These are phyloP conservation scores for Proteles cristata DNA, from an alignment of 2,113 vertebrate species.

Conservation along the genomic window DNA sequence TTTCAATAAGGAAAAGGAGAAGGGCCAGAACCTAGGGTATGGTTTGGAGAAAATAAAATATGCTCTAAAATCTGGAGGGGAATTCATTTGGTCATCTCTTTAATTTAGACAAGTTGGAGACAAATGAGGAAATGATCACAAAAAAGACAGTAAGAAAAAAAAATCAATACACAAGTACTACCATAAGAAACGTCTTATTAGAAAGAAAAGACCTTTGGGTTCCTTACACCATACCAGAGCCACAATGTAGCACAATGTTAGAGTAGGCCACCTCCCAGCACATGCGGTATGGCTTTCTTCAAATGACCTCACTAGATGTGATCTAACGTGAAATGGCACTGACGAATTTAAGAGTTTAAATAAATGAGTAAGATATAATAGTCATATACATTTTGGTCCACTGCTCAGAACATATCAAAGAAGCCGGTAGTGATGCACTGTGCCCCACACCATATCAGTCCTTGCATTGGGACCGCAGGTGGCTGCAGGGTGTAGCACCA, in stretches of 20 bases:
- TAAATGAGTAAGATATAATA: not conserved
- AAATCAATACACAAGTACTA: not conserved
- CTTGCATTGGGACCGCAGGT: no score
- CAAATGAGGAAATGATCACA: not conserved
- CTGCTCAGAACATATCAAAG: not conserved
- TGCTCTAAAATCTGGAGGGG: not conserved
- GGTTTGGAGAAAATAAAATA: not conserved
- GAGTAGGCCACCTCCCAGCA: not conserved
- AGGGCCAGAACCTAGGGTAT: not conserved
- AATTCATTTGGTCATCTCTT: not conserved
- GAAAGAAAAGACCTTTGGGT: not conserved
- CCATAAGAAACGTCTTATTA: not conserved
- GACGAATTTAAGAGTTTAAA: not conserved
- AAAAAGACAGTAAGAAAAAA: not conserved
- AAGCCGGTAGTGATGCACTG: not conserved
- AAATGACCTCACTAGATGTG: not conserved
- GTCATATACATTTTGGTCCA: not conserved
- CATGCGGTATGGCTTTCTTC: not conserved
- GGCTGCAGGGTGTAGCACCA: not conserved
- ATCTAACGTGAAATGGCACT: not conserved
- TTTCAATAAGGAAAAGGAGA: not conserved
- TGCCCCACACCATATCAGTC: not conserved
- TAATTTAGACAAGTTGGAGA: slow-evolving; percentile 1
- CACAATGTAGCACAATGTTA: not conserved
- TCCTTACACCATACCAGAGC: not conserved